A percentile compares a stretch with the other conserved stretches of the same genome.
Evolutionary conservation across 2,888 invertebrate genomes (phyloP).

Genomic region (Melanophora roralis): DNA sequence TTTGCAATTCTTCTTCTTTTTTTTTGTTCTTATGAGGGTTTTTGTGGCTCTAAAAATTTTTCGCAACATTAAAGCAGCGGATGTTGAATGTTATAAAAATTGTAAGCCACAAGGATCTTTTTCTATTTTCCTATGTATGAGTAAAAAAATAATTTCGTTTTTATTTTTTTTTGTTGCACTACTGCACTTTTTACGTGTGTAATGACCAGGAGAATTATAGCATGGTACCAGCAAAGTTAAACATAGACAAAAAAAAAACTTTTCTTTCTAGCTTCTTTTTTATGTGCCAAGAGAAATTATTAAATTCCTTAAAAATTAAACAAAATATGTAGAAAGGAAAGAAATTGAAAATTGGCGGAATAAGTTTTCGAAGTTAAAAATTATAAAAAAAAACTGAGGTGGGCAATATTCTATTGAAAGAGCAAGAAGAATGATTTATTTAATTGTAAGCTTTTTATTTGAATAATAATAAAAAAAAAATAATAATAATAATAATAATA

Average conservation of each 20-base stretch:
- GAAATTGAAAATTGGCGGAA: not conserved
- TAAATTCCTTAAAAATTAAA: slow-evolving; percentile 53
- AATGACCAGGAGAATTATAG: slow-evolving; percentile 57
- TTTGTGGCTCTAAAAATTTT: slow-evolving; percentile 31
- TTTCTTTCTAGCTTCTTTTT: slow-evolving; percentile 20
- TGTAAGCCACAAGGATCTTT: slow-evolving; percentile 34
- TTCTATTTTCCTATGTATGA: not conserved
- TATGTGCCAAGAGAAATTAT: slow-evolving; percentile 15
- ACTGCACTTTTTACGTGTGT: slow-evolving; percentile 36
- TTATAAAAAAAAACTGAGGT: not conserved
- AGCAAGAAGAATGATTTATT: too few species aligned
- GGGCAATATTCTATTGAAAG: too few species aligned
- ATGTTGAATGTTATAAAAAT: slow-evolving; percentile 56
- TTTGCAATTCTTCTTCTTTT: not conserved
- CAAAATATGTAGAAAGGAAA: slow-evolving; percentile 18
- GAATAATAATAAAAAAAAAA: too few species aligned
- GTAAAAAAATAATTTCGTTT: slow-evolving; percentile 40
- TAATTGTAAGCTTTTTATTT: too few species aligned
- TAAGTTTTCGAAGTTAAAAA: not conserved
- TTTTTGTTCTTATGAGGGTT: not conserved
- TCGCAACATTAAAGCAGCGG: slow-evolving; percentile 39
- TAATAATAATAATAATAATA: too few species aligned
- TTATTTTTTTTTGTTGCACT: slow-evolving; percentile 15
- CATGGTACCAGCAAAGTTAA: slow-evolving; percentile 12
- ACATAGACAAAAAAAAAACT: slow-evolving; percentile 4